Percentiles rank a stretch among this genome's conserved stretches.
These are phyloP conservation scores for Chirona hameri DNA, from an alignment of 2,888 invertebrate genomes.

Conservation along the genomic window DNA sequence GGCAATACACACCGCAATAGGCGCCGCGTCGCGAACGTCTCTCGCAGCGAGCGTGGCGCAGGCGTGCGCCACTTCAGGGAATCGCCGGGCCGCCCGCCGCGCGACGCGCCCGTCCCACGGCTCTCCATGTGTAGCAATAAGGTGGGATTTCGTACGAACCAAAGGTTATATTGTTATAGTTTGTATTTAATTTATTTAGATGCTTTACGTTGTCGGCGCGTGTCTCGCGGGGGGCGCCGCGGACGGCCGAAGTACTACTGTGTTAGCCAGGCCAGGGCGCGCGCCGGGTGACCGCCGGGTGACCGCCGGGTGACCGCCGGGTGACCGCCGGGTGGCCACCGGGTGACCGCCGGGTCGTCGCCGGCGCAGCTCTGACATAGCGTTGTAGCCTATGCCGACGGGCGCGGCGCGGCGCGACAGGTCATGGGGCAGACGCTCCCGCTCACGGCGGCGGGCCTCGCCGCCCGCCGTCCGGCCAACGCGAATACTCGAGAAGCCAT, in stretches of 20 bases:
- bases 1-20: conserved; percentile 23
- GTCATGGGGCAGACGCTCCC: background rate
- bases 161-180: conserved; percentile 29
- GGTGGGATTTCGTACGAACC: conserved; percentile 29
- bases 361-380: conserved; percentile 1
- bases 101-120: background rate
- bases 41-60: background rate
- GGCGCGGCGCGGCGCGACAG: background rate
- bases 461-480: background rate
- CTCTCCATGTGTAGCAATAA: conserved; percentile 24
- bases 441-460: too few species aligned
- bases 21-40: background rate
- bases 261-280: background rate
- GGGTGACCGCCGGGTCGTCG: background rate
- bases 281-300: too few species aligned
- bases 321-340: background rate
- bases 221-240: background rate
- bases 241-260: background rate
- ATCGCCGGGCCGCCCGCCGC: background rate
- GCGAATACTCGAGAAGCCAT: conserved; percentile 26
- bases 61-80: conserved; percentile 4
- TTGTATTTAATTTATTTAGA: conserved; percentile 27
- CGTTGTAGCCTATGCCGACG: background rate
- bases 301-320: background rate
- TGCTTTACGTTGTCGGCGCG: background rate